Conservation (phyloP, 2,113 vertebrate species). For the Pterophyllum scalare region DNA sequence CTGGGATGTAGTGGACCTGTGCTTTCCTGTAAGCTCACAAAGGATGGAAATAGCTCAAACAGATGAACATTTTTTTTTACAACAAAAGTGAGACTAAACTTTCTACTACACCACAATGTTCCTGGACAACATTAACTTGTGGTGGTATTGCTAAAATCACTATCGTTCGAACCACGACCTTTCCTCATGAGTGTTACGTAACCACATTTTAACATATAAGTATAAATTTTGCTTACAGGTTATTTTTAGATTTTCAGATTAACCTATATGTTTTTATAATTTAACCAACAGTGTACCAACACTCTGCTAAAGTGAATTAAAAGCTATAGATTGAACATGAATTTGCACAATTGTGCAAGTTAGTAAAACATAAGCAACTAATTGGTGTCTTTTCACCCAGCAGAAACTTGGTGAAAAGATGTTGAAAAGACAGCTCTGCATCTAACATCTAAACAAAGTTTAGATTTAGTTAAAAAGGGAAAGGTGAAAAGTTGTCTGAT, state of each 20-base stretch:
- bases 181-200: not conserved
- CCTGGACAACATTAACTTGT: slow-evolving; percentile 42
- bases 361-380: not conserved
- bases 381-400: not conserved
- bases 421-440: not conserved
- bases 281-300: slow-evolving; percentile 3
- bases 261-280: not conserved
- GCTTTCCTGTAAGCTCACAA: slow-evolving; percentile 74
- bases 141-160: slow-evolving; percentile 29
- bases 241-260: not conserved
- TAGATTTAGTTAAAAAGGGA: not conserved
- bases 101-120: slow-evolving; percentile 17
- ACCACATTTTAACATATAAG: not conserved
- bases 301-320: not conserved
- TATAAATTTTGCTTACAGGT: not conserved
- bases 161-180: slow-evolving; percentile 12
- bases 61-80: slow-evolving; percentile 54
- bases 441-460: not conserved
- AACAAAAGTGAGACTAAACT: slow-evolving; percentile 39
- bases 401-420: not conserved
- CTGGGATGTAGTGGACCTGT: slow-evolving; percentile 69
- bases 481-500: slow-evolving; percentile 1
- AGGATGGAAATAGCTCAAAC: slow-evolving; percentile 68
- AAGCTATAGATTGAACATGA: not conserved
- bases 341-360: not conserved